phyloP scores from a whole-genome alignment of 2,113 vertebrate species.

The Rousettus leschenaultii region DNA sequence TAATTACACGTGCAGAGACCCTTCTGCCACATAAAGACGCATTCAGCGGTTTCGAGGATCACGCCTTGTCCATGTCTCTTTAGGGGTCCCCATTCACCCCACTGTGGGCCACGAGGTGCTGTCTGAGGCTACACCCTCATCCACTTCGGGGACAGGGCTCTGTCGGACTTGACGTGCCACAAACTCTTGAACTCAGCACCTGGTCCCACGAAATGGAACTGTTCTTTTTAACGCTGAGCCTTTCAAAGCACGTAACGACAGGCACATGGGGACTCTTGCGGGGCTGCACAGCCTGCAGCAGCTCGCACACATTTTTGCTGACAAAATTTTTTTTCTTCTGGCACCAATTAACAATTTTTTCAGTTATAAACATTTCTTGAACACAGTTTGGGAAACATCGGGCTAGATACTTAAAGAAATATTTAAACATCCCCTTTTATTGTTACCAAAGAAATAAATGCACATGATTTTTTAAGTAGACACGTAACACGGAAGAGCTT shows the following conservation, averaged over 20 bases:
- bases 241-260: background rate
- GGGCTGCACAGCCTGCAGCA: background rate
- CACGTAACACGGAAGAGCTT: background rate
- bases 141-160: background rate
- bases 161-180: rapidly evolving
- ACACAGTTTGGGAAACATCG: background rate
- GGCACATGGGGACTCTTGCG: background rate
- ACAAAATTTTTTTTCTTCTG: background rate
- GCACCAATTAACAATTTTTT: background rate
- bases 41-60: background rate
- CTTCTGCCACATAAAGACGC: background rate
- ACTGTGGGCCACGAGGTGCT: rapidly evolving
- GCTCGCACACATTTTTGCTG: background rate
- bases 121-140: background rate
- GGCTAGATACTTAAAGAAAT: background rate
- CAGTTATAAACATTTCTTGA: background rate
- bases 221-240: background rate
- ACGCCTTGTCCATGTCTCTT: background rate
- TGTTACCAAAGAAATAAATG: background rate
- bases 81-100: background rate
- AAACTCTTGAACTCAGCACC: background rate
- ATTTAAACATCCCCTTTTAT: background rate
- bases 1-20: background rate
- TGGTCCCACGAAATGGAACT: background rate
- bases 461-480: background rate